Base-by-base conservation (phyloP, 1,140 invertebrate genomes). In the Aphidius gifuensis region DNA sequence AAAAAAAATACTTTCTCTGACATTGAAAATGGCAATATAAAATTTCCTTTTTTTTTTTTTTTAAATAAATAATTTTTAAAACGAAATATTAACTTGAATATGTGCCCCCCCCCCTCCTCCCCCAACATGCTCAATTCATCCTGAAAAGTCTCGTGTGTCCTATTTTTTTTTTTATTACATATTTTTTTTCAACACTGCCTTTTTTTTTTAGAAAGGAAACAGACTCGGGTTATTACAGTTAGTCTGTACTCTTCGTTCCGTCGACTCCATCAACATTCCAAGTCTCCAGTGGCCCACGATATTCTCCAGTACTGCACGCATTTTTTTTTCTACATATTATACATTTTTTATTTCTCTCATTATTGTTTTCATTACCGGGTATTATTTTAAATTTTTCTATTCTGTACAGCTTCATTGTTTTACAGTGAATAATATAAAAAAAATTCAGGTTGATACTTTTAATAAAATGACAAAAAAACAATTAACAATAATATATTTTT, bases 181-280 rank as follows among this genome's bases (percentile, higher is more conserved):
- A 38, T 53, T 7, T n/a, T 16, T 55, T 32, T n/a, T 11, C 53
- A 16, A 5, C 53, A 9, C 38, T 48, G 46, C 38, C 38, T 73
- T 73, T 71, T 67, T 70, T 66, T 71, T 74, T 66, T 69, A 71
- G 73, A 72, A 75, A 73, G 71, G 70, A 71, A 71, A 70, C 67
- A 71, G 60, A 61, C 65, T 45, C 60, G 56, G 68, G 68, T 71
- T 53, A 39, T 11, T 74, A 75, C 74, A 73, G 73, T 75, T 75
- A 73, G 69, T 67, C 68, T 59, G 58, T 51, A 67, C 58, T 70
- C 64, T 60, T 43, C 45, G 55, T 48, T 48, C 32, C 43, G 49
- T 51, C 42, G 47, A 56, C 40, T 50, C 43, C 23, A 42, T 55
- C 16, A 45, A 55, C 61, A 62, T 62, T 58, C 61, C 61, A 40